Evolutionary conservation across 2,888 invertebrate species (phyloP).

Genomic region (Zhuqinia jingwanae): DNA sequence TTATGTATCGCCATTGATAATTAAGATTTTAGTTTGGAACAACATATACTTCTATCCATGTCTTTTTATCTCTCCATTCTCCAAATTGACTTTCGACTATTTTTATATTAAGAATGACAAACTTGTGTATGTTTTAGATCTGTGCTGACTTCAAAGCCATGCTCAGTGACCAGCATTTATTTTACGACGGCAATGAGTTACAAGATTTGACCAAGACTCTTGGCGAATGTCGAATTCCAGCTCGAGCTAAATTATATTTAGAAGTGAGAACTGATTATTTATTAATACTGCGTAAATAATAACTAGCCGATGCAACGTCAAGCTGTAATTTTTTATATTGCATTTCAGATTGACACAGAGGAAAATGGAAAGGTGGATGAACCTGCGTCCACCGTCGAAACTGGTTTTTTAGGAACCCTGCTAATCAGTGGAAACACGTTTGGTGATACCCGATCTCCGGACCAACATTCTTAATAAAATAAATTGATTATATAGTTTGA

Average conservation of each 20-base stretch:
- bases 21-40: too few species aligned
- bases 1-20: too few species aligned
- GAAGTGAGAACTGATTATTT: constrained; percentile 53
- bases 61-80: too few species aligned
- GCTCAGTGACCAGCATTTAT: constrained; percentile 73
- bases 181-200: constrained; percentile 44
- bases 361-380: constrained; percentile 66
- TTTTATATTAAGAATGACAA: background rate
- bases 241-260: constrained; percentile 62
- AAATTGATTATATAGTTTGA: background rate
- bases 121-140: constrained; percentile 35
- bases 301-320: too few species aligned
- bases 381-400: constrained; percentile 68
- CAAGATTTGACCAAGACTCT: constrained; percentile 50
- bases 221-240: constrained; percentile 52
- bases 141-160: constrained; percentile 70
- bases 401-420: constrained; percentile 71
- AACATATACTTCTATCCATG: too few species aligned
- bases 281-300: too few species aligned
- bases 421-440: constrained; percentile 45
- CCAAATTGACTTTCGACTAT: background rate
- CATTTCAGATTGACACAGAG: constrained; percentile 73
- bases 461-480: constrained; percentile 53
- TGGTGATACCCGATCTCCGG: constrained; percentile 60
- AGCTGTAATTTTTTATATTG: background rate